Conservation (phyloP, 2,888 invertebrate species). For the Alsophila aescularia region DNA sequence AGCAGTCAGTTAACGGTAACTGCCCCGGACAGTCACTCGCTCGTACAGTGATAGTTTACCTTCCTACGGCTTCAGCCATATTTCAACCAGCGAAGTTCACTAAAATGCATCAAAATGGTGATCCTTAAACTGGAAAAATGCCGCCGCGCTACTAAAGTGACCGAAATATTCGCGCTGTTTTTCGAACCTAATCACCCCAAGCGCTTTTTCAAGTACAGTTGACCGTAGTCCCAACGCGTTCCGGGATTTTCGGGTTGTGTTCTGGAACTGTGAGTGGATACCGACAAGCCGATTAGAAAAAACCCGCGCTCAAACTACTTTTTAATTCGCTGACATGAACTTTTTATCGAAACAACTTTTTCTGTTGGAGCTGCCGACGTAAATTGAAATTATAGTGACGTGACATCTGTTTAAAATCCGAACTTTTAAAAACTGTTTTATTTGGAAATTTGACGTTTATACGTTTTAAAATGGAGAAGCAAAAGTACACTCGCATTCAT, state of each 20-base stretch:
- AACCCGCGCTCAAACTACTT: slow-evolving; percentile 34
- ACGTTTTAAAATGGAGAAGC: slow-evolving; percentile 56
- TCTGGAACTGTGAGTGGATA: slow-evolving; percentile 49
- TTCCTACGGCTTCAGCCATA: slow-evolving; percentile 43
- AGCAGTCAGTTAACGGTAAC: slow-evolving; percentile 46
- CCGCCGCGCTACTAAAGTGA: slow-evolving; percentile 67
- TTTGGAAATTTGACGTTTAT: not conserved
- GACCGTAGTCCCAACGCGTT: slow-evolving; percentile 60
- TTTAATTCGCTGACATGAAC: slow-evolving; percentile 15
- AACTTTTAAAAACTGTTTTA: not conserved
- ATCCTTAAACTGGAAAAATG: slow-evolving; percentile 67
- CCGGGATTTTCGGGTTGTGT: slow-evolving; percentile 59
- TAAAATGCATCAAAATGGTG: slow-evolving; percentile 82
- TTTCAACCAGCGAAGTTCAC: slow-evolving; percentile 12
- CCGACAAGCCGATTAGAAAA: slow-evolving; percentile 45
- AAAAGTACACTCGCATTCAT: slow-evolving; percentile 65
- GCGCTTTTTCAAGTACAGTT: slow-evolving; percentile 81
- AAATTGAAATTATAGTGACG: too few species aligned
- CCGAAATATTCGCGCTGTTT: slow-evolving; percentile 69
- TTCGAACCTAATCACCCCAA: slow-evolving; percentile 78
- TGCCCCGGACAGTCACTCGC: slow-evolving; percentile 40
- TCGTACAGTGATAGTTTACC: slow-evolving; percentile 20
- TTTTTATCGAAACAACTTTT: slow-evolving; percentile 30
- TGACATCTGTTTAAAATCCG: not conserved
- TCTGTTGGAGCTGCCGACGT: slow-evolving; percentile 14